A percentile compares a stretch with the other conserved stretches of the same genome.
phyloP scores from a whole-genome alignment of 2,888 invertebrate genomes.

The Pheosia gnoma region DNA sequence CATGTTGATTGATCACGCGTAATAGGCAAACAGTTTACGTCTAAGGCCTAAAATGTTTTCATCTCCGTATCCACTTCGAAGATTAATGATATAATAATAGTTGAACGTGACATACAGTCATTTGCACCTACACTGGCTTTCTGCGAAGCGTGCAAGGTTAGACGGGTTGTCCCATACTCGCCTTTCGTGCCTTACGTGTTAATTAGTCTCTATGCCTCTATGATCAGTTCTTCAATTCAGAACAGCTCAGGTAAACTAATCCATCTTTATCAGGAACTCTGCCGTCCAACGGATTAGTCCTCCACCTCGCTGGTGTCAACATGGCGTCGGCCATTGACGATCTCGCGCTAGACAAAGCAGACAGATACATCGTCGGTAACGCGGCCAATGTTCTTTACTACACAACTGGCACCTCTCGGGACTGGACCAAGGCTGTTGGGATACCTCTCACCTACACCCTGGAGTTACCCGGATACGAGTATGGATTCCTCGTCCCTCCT shows the following conservation, averaged over 20 bases:
- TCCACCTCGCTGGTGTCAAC: constrained; percentile 68
- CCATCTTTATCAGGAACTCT: constrained; percentile 56
- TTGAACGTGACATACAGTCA: too few relatives aligned
- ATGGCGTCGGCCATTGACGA: constrained; percentile 75
- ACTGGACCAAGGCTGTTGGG: constrained; percentile 85
- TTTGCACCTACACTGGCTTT: too few relatives aligned
- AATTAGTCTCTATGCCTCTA: too few relatives aligned
- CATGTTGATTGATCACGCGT: too few relatives aligned
- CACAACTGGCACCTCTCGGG: constrained; percentile 87
- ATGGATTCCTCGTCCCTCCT: constrained; percentile 83
- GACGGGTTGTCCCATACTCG: too few relatives aligned
- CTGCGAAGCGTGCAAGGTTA: too few relatives aligned
- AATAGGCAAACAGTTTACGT: too few relatives aligned
- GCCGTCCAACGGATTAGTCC: constrained; percentile 77
- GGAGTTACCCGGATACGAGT: constrained; percentile 86
- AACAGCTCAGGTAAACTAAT: neutral
- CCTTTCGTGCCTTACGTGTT: too few relatives aligned
- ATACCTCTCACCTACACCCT: constrained; percentile 86
- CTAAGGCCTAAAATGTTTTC: too few relatives aligned
- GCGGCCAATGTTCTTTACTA: constrained; percentile 83
- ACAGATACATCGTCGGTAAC: constrained; percentile 81
- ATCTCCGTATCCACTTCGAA: too few relatives aligned
- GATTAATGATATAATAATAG: too few relatives aligned
- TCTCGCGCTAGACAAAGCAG: constrained; percentile 66
- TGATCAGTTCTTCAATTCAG: neutral